Base-by-base conservation (phyloP, 2,888 invertebrate genomes). In the Chironomus riparius region DNA sequence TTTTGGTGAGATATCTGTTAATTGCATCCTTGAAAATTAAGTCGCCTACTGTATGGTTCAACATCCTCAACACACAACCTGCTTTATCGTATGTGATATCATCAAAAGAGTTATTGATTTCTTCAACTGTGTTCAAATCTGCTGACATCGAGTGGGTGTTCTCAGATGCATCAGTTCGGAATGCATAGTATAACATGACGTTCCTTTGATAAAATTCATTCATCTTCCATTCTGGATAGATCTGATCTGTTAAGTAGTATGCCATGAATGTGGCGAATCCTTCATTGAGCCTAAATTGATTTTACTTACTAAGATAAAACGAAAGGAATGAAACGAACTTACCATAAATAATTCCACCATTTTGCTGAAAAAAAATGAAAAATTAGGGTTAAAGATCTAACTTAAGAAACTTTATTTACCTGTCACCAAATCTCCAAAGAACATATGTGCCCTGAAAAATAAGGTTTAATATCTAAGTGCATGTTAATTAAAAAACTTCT, bases 41-140 rank as follows among this genome's bases (percentile, higher is more conserved):
- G 12, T 74, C 74, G 12, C 74, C 74, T 7, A 74, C 21, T 24
- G 74, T 68, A 48, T 74, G 3, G 47, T 76, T 56, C 69, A 76
- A 69, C 76, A 76, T 76, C 12, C 65, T 65, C 10, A 65, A 13
- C 12, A 65, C 65, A 65, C 65, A 24, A 13, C 13, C 22, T 68
- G 48, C 15, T 56, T 76, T 76, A 15, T 50, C 38, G 18, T 69
- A 76, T 7, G 47, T 47, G 10, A 76, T 38, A 21, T 56, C 18
- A 61, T 76, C 76, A 18, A 76, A 76, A 0, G 22, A 21, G 15
- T 76, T 65, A 24, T 13, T 56, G 15, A 76, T 69, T 18, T 68
- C 48, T 1, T 21, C 18, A 6, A 47, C 48, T 15, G 76, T 76
- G 21, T 38, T 1, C 2, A 48, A 3, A 28, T 47, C 65, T 7